Conservation (phyloP, 2,888 invertebrate genomes). For the Pelosia muscerda region DNA sequence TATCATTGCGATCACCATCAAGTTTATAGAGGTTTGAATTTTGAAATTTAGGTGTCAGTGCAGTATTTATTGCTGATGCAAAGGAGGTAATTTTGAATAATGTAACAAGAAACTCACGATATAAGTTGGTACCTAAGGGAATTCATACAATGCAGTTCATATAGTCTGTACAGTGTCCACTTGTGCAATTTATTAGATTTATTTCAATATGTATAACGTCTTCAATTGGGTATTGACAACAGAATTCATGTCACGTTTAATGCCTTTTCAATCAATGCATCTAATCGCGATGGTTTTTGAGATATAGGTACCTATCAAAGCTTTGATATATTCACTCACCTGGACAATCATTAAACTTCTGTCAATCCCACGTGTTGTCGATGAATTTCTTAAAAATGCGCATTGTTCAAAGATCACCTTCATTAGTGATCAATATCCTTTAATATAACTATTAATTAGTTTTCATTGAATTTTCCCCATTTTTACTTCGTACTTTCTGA, state of each 20-base stretch:
- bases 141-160: background rate
- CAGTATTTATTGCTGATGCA: conserved; percentile 75
- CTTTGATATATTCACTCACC: too few relatives aligned
- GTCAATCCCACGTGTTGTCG: too few relatives aligned
- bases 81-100: conserved; percentile 48
- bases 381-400: too few relatives aligned
- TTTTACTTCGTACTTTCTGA: too few relatives aligned
- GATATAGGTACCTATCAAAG: too few relatives aligned
- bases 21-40: conserved; percentile 82
- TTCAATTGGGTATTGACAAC: background rate
- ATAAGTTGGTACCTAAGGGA: background rate
- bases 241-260: background rate
- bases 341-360: too few relatives aligned
- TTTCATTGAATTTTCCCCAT: too few relatives aligned
- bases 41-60: conserved; percentile 83
- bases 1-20: conserved; percentile 82
- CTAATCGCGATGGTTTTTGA: too few relatives aligned
- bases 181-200: background rate
- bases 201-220: background rate
- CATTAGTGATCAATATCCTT: too few relatives aligned
- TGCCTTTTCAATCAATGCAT: too few relatives aligned
- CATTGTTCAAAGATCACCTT: too few relatives aligned
- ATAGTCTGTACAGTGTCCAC: background rate
- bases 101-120: conserved; percentile 17
- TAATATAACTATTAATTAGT: too few relatives aligned